Evolutionary conservation across 2,113 vertebrate species (phyloP), one percentile per base, ranked within the genome.

Genomic region (Dasyornis broadbenti): DNA sequence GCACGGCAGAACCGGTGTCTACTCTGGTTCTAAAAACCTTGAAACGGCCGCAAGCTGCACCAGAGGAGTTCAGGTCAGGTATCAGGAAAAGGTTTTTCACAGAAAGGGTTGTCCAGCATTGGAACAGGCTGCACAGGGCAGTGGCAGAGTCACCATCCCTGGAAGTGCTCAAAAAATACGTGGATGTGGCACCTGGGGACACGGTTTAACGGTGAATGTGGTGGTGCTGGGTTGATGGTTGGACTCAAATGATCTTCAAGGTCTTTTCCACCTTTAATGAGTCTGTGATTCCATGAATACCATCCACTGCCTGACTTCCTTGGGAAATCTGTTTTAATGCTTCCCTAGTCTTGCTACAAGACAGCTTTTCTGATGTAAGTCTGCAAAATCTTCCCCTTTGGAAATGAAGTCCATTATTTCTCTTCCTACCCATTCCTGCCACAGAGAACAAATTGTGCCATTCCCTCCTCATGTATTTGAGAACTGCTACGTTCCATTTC

Each of bases 1-100:
- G n/a, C 22, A 44, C 0, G 0, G 17, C 30, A 54, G 35, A 66
- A 64, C 9, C 0, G 0, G 27, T 3, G 35, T 6, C 37, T 31
- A 2, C 14, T 31, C 42, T 8, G 7, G 2, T 35, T 75, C 57
- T 73, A 22, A 73, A 78, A 47, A 27, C 20, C 13, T 15, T 24
- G 6, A 22, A 54, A 77, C 11, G 40, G 12, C 17, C 27, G 31
- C 63, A 56, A 2, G 54, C 17, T 76, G 54, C 54, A 40, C 0
- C 26, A 76, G n/a, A 30, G 7, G 10, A 69, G 12, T 37, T 63
- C 3, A 23, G 26, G 19, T 28, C 35, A 40, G 30, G 12, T 9
- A 6, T 22, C 13, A 69, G n/a, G 30, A 31, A 42, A 33, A 82
- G 7, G 3, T 19, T 82, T 61, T 24, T 16, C 63, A 40, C 40